Conservation (phyloP, 2,113 vertebrate genomes). For the Heteronetta atricapilla region DNA sequence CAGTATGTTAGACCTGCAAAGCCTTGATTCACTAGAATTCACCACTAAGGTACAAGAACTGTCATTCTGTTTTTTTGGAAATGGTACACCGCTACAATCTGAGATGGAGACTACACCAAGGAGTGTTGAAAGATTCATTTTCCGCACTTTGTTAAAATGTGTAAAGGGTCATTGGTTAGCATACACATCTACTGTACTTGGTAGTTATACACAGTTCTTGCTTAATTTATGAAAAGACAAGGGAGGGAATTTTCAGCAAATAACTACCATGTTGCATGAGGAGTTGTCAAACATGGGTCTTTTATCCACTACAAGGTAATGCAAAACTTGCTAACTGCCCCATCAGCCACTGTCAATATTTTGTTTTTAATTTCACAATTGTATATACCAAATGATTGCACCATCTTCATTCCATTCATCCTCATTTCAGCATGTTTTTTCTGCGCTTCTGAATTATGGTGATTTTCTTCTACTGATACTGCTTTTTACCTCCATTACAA, state of each 20-base stretch:
- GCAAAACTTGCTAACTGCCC: neutral
- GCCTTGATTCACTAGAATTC: neutral
- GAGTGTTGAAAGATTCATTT: neutral
- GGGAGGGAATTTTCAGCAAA: neutral
- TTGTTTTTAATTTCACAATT: neutral
- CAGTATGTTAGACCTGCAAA: neutral
- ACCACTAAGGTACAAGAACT: neutral
- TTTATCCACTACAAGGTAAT: neutral
- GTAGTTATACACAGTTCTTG: neutral
- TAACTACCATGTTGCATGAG: neutral
- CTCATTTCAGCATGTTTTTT: neutral
- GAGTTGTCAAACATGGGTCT: neutral
- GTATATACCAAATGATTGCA: neutral
- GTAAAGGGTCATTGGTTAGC: accelerated
- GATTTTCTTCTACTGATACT: neutral
- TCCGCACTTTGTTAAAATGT: neutral
- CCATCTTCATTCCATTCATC: neutral
- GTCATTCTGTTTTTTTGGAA: neutral
- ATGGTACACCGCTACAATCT: neutral
- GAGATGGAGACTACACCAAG: neutral
- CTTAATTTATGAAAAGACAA: neutral
- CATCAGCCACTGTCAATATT: neutral
- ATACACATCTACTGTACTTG: neutral
- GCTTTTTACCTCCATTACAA: neutral
- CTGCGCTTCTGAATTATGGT: neutral